Percentiles rank a stretch among this genome's conserved stretches.
phyloP scores from a whole-genome alignment of 1,140 invertebrate species.

The Rhynchophorus ferrugineus region DNA sequence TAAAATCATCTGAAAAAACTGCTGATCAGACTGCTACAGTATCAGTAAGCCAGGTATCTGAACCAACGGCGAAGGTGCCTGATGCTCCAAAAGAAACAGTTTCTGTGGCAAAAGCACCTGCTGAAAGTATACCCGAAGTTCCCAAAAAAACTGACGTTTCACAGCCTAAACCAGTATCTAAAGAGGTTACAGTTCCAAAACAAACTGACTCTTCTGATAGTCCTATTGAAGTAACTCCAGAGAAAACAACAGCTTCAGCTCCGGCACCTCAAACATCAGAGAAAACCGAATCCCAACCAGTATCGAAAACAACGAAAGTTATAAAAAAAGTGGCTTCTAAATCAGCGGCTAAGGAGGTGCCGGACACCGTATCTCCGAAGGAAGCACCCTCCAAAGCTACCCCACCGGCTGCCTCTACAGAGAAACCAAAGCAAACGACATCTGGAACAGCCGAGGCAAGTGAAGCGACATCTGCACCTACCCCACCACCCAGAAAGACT shows the following conservation, averaged over 20 bases:
- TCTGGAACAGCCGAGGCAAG: conserved; percentile 3
- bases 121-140: too few relatives aligned
- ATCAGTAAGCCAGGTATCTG: not conserved
- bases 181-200: too few relatives aligned
- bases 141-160: too few relatives aligned
- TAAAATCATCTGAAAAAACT: not conserved
- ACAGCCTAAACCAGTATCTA: too few relatives aligned
- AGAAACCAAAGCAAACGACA: conserved; percentile 6
- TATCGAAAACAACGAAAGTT: not conserved
- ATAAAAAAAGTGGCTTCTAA: not conserved
- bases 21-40: not conserved
- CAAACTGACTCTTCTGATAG: too few relatives aligned
- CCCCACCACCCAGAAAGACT: conserved; percentile 13
- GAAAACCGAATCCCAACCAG: not conserved
- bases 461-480: conserved; percentile 6
- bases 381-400: conserved; percentile 3
- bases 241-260: too few relatives aligned
- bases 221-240: too few relatives aligned
- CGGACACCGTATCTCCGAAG: not conserved
- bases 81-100: not conserved
- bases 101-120: too few relatives aligned
- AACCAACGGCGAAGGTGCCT: not conserved
- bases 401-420: conserved; percentile 6
- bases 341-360: not conserved
- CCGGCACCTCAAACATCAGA: too few relatives aligned